Conservation (phyloP, 2,113 vertebrate genomes). For the Hippolais icterina region DNA sequence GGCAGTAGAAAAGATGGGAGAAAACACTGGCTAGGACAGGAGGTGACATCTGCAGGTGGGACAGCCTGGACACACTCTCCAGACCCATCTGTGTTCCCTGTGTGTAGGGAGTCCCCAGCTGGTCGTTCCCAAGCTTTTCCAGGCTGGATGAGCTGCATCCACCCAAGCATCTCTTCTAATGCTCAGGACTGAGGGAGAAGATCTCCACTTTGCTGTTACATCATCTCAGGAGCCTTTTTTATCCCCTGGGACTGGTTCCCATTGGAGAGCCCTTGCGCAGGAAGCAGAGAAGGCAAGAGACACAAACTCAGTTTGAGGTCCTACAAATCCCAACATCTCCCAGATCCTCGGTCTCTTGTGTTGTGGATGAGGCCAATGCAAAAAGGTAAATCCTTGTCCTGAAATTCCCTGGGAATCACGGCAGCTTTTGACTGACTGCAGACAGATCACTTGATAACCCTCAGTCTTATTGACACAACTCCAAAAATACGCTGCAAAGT, state of each 20-base stretch:
- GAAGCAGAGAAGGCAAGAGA: not conserved
- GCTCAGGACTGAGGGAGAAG: not conserved
- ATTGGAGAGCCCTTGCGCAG: not conserved
- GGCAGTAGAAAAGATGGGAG: not conserved
- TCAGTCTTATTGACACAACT: conserved; percentile 50
- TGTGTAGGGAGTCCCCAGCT: rapidly evolving
- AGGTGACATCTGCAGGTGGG: not conserved
- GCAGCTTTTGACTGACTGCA: conserved; percentile 25
- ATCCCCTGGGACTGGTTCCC: not conserved
- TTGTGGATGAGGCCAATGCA: not conserved
- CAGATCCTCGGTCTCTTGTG: not conserved
- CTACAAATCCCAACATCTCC: not conserved
- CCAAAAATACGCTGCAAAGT: conserved; percentile 34
- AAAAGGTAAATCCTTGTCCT: not conserved
- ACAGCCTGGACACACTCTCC: not conserved
- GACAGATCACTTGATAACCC: conserved; percentile 54
- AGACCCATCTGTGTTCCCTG: not conserved
- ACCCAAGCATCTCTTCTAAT: not conserved
- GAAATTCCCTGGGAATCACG: not conserved
- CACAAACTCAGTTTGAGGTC: not conserved
- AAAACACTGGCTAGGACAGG: not conserved
- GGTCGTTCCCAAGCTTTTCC: not conserved
- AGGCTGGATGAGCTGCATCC: not conserved
- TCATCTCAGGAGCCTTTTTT: not conserved
- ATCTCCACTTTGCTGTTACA: not conserved